Conservation (phyloP, 2,888 invertebrate genomes). For the Pilophorus perplexus region DNA sequence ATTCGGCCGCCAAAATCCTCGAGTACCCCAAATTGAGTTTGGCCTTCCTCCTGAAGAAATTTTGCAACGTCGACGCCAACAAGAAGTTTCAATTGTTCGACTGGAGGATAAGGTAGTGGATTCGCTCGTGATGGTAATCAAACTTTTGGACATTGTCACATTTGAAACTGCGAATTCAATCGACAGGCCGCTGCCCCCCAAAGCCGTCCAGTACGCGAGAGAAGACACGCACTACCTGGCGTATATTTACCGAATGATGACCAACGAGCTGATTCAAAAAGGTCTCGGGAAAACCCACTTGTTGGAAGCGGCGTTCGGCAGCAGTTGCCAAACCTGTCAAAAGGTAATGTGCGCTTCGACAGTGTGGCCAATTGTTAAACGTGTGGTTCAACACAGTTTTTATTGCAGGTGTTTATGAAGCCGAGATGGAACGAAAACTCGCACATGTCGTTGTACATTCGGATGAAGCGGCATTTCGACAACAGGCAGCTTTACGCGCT, state of each 20-base stretch:
- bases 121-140: too few relatives aligned
- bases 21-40: slow-evolving; percentile 69
- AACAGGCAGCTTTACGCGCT: slow-evolving; percentile 81
- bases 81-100: slow-evolving; percentile 93
- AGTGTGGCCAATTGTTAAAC: too few relatives aligned
- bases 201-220: slow-evolving; percentile 80
- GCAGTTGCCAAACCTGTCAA: slow-evolving; percentile 70
- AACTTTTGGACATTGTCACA: neutral
- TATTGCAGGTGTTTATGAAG: slow-evolving; percentile 73
- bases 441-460: slow-evolving; percentile 72
- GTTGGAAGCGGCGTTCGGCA: slow-evolving; percentile 67
- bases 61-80: slow-evolving; percentile 75
- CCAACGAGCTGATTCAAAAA: slow-evolving; percentile 67
- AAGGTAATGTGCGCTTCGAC: too few relatives aligned
- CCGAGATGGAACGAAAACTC: slow-evolving; percentile 66
- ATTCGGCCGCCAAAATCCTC: slow-evolving; percentile 77
- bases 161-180: slow-evolving; percentile 32
- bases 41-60: slow-evolving; percentile 72
- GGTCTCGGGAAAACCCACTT: slow-evolving; percentile 65
- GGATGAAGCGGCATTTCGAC: slow-evolving; percentile 78
- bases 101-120: slow-evolving; percentile 81
- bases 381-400: too few relatives aligned
- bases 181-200: slow-evolving; percentile 74
- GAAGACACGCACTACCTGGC: slow-evolving; percentile 93
- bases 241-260: slow-evolving; percentile 79